Percentiles rank a stretch among this genome's conserved stretches.
Conservation (phyloP, 2,888 invertebrate genomes). For the Ectemnius continuus region DNA sequence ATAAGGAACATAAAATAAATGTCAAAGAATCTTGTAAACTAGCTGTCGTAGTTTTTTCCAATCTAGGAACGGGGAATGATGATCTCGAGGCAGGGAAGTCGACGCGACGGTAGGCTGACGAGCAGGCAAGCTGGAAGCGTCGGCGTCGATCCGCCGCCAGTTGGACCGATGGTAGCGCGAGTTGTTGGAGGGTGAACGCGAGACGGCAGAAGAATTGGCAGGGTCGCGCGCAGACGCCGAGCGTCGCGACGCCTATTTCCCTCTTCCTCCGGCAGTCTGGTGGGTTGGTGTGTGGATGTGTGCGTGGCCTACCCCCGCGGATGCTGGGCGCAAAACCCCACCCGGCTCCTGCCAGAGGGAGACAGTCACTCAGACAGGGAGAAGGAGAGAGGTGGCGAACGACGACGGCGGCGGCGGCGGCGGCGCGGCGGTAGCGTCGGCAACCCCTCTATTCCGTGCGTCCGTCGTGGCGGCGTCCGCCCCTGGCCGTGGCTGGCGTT, state of each 20-base stretch:
- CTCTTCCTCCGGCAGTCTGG: slow-evolving; percentile 30
- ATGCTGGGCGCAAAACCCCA: slow-evolving; percentile 49
- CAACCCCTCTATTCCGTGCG: slow-evolving; percentile 63
- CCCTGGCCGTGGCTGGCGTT: slow-evolving; percentile 60
- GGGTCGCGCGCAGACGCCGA: slow-evolving; percentile 64
- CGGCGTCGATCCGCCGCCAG: not conserved
- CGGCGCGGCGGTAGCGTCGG: slow-evolving; percentile 48
- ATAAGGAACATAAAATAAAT: no score
- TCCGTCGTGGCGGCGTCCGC: slow-evolving; percentile 59
- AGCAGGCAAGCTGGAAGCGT: not conserved
- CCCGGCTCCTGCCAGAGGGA: slow-evolving; percentile 37
- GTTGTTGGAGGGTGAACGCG: not conserved
- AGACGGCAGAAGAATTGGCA: not conserved
- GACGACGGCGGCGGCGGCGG: slow-evolving; percentile 48
- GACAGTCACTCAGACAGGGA: not conserved
- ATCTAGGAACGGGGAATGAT: no score
- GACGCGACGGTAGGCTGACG: not conserved
- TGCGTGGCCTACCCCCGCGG: not conserved
- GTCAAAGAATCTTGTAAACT: no score
- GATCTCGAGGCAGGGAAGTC: no score
- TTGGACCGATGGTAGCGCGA: not conserved
- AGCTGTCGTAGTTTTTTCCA: no score
- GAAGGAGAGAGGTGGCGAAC: slow-evolving; percentile 17
- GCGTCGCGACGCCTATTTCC: slow-evolving; percentile 63
- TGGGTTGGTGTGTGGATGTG: not conserved